Evolutionary conservation across 1,140 invertebrate species (phyloP), one percentile per base, ranked within the genome.

Genomic region (Saccostrea echinata): DNA sequence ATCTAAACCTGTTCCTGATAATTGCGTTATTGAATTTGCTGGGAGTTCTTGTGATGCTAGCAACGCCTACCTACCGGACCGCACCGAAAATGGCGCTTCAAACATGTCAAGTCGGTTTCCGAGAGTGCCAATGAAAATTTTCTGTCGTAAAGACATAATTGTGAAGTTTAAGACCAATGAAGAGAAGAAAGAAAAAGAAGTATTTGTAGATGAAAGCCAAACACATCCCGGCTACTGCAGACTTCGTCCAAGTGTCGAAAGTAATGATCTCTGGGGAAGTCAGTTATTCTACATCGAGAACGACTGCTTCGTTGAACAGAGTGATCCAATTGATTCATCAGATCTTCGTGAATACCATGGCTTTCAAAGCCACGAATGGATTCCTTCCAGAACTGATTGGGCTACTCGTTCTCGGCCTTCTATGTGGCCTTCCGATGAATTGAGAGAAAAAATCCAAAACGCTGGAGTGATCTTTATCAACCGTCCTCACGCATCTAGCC

Each of bases 171-270:
- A 11, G 30, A 33, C 8, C 1, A 84, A 84, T 24, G 82, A 53
- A 84, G 43, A 84, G 11, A 55, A 12, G 13, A 18, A 84, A 27
- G 51, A 84, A 55, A 52, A 84, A 13, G 43, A 55, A 53, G 12
- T 84, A 16, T 52, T 84, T 84, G 53, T 84, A n/a, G 82, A 84
- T 84, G 53, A 52, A 27, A 55, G 53, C n/a, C 51, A 84, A 84
- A 84, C 82, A 24, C 82, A 84, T 18, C 82, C 82, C 16, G 82
- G 82, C n/a, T 84, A 84, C 21, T 84, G 82, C 35, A 51, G 82
- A 84, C 53, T 84, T 52, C 43, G 53, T 18, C 51, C 82, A 35
- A 84, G 53, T 27, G 82, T 55, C 24, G 51, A n/a, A 18, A 84
- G 13, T 53, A n/a, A 55, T n/a, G 43, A 24, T n/a, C 27, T 85